phyloP scores from a whole-genome alignment of 23 tunicate genomes.

The Oikopleura albicans region DNA sequence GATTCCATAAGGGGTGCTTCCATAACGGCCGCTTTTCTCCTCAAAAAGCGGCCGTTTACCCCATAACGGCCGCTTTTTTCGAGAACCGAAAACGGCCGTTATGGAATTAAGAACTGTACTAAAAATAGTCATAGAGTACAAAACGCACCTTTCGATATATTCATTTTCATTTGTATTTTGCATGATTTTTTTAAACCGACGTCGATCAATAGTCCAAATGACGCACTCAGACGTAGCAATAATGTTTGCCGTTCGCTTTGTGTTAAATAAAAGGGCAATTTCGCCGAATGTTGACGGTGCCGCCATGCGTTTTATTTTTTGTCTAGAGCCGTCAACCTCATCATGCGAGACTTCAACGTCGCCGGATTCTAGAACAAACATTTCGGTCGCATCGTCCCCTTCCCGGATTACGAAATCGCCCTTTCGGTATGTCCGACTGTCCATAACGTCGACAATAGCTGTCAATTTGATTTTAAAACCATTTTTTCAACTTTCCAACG shows the following conservation, averaged over 20 bases:
- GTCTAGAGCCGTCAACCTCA: not conserved
- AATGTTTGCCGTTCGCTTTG: slow-evolving; percentile 4
- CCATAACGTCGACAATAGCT: slow-evolving; percentile 9
- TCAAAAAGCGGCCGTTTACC: too few species aligned
- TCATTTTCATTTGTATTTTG: slow-evolving; percentile 11
- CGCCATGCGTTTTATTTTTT: not conserved
- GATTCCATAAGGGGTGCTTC: too few species aligned
- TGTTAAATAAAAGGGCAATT: not conserved
- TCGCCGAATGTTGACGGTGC: not conserved
- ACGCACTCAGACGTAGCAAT: not conserved
- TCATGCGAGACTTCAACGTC: slow-evolving; percentile 3
- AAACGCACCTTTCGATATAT: slow-evolving; percentile 5
- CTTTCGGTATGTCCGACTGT: not conserved
- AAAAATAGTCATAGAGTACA: too few species aligned
- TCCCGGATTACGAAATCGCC: slow-evolving; percentile 5
- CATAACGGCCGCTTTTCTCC: too few species aligned
- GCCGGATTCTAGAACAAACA: not conserved
- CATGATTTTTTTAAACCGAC: not conserved
- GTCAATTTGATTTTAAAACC: too few species aligned
- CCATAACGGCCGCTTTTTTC: too few species aligned
- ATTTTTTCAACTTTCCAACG: too few species aligned
- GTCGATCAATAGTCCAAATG: not conserved
- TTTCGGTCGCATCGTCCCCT: not conserved
- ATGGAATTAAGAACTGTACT: too few species aligned
- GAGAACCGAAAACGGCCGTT: too few species aligned